Evolutionary conservation across 1,140 invertebrate genomes (phyloP), one percentile per base, ranked within the genome.

Genomic region (Hyphantria cunea): DNA sequence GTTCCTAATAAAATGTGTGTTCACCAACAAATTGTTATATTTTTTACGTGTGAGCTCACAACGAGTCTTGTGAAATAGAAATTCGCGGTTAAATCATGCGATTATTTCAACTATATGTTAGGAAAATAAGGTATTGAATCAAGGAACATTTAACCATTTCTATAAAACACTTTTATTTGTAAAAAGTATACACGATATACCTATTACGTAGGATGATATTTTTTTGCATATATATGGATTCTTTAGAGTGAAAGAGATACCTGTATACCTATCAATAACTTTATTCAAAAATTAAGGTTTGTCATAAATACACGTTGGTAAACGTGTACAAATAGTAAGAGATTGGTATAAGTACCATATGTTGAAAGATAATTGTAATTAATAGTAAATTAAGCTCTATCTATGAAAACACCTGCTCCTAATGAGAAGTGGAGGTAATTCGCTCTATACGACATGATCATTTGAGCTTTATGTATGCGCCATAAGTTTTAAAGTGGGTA

Each of bases 391-490:
- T 60, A 60, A 51, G 37, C 48, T 49, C 47, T 60, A 51, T 60
- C 56, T 60, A 60, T 51, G 48, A 60, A 51, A 51, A 60, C 56
- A 60, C 56, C 56, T 50, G 56, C 56, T 17, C 12, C 17, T 60
- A 33, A 33, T 49, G 55, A 48, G 56, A 51, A 60, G 48, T 42
- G 37, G 48, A 15, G 50, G 17, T 42, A 42, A 31, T 42, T 32
- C 48, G 48, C 25, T 14, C 9, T 11, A 0, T n/a, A 48, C 2
- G 13, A 32, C 48, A 33, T 9, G 10, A 0, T 44, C 50, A 42
- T 65, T 62, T 66, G 60, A 66, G 45, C 33, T 63, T 68, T 72
- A 68, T 60, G 17, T 42, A 45, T 4, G 33, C 0, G 50, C 11
- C 14, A 34, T 68, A 72, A 58, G 53, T 37, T 65, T 58, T 51